Evolutionary conservation across 1,140 invertebrate species (phyloP), one percentile per base, ranked within the genome.

Genomic region (Parapsyche elsis): DNA sequence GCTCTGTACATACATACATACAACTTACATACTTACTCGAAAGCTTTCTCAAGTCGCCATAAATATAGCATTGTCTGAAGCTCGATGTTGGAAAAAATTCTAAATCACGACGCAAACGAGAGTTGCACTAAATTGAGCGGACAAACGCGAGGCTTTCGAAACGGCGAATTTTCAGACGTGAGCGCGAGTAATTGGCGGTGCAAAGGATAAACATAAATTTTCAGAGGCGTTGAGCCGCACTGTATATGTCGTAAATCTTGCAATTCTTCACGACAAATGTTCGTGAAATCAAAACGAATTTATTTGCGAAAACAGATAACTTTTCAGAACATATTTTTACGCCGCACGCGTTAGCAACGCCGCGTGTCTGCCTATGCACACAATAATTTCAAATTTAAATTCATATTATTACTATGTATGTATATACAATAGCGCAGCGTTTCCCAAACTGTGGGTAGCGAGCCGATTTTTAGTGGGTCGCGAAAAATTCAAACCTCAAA

Each of bases 91-190:
- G 9, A 30, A 67, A 24, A 67, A 67, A 9, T 26, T 14, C 64
- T 67, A 67, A 67, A 67, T 67, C 64, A 67, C 23, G 21, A 67
- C 24, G 12, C 64, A 67, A 67, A 67, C 64, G 64, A 67, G 64
- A 67, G 24, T 26, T 23, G 21, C 21, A 67, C 64, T 67, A 67
- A 67, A 67, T 67, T 14, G 21, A 67, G 64, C 23, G 64, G 24
- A 30, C 24, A 12, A 67, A 67, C 24, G 64, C 64, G 2, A 53
- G 49, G 4, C 49, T 53, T 5, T 53, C 49, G 16, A 53, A 53
- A 14, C 16, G 49, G 49, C 49, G 2, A 53, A 53, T 14, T 53
- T 53, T 53, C 49, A 53, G 49, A 12, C 49, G 49, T 10, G 64
- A 23, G 2, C 24, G 23, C 21, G 64, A 23, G 24, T 67, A 67